These are phyloP conservation scores for Leptatherina wallacei DNA, from an alignment of 2,797 vertebrate genomes.

Conservation along the genomic window DNA sequence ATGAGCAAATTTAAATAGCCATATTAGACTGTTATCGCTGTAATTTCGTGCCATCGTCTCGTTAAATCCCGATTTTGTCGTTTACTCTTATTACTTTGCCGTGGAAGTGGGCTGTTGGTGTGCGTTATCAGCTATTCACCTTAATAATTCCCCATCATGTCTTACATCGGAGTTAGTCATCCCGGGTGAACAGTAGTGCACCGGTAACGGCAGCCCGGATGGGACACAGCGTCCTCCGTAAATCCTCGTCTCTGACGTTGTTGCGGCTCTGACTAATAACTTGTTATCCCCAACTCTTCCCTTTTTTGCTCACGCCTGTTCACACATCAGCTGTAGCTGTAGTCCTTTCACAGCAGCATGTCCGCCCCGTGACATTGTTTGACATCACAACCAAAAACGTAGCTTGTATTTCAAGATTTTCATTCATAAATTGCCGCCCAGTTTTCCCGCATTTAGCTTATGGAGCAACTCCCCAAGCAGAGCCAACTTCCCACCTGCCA, in stretches of 20 bases:
- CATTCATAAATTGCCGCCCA: conserved; percentile 47
- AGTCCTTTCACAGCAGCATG: conserved; percentile 49
- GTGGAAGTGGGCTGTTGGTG: conserved; percentile 27
- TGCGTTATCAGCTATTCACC: conserved; percentile 46
- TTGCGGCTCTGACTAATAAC: conserved; percentile 81
- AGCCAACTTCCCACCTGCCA: conserved; percentile 73
- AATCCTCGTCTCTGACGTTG: conserved; percentile 81
- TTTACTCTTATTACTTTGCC: conserved; percentile 5
- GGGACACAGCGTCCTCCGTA: conserved; percentile 77
- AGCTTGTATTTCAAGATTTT: conserved; percentile 32
- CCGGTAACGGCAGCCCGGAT: conserved; percentile 67
- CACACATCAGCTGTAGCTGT: conserved; percentile 39
- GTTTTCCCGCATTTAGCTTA: conserved; percentile 47
- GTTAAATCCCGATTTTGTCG: not conserved
- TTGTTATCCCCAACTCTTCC: conserved; percentile 71
- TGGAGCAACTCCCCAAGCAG: conserved; percentile 23
- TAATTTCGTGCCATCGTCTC: not conserved
- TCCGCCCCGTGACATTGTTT: conserved; percentile 69
- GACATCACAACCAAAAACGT: conserved; percentile 61
- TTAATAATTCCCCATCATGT: conserved; percentile 54
- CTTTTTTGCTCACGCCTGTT: conserved; percentile 56
- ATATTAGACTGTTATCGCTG: not conserved
- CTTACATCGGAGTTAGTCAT: conserved; percentile 79
- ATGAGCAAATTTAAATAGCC: not conserved
- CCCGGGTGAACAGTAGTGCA: conserved; percentile 55